A percentile compares a stretch with the other conserved stretches of the same genome.
Evolutionary conservation across 2,113 vertebrate species (phyloP).

Genomic region (Prionailurus viverrinus): DNA sequence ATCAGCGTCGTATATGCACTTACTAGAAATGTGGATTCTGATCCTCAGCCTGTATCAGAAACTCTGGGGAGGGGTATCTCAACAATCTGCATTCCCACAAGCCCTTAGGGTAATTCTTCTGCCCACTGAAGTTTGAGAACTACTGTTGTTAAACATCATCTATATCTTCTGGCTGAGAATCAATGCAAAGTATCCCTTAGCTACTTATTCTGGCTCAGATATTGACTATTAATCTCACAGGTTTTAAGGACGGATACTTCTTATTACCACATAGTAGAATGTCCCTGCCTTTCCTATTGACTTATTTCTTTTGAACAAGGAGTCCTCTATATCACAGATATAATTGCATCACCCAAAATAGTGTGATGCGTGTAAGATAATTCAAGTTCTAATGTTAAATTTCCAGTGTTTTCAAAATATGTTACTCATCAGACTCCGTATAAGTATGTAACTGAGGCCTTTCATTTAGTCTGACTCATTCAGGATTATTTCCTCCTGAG

Average conservation of each 20-base stretch:
- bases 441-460: not conserved
- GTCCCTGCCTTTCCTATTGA: not conserved
- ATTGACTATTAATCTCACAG: not conserved
- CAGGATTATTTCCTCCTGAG: not conserved
- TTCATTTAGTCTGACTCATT: not conserved
- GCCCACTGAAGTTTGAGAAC: not conserved
- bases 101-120: not conserved
- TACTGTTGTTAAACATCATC: not conserved
- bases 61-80: not conserved
- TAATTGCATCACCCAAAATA: not conserved
- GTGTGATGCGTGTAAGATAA: constrained; percentile 14
- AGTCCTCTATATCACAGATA: not conserved
- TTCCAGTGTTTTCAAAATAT: not conserved
- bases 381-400: not conserved
- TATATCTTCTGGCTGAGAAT: not conserved
- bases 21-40: not conserved
- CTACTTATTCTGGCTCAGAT: not conserved
- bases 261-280: not conserved
- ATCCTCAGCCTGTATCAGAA: not conserved
- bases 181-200: not conserved
- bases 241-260: not conserved
- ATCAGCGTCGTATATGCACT: not conserved
- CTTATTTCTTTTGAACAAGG: not conserved
- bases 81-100: not conserved
- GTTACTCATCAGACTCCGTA: not conserved